These are phyloP conservation scores for Hydropotes inermis DNA, from an alignment of 2,113 vertebrate species.

Conservation along the genomic window DNA sequence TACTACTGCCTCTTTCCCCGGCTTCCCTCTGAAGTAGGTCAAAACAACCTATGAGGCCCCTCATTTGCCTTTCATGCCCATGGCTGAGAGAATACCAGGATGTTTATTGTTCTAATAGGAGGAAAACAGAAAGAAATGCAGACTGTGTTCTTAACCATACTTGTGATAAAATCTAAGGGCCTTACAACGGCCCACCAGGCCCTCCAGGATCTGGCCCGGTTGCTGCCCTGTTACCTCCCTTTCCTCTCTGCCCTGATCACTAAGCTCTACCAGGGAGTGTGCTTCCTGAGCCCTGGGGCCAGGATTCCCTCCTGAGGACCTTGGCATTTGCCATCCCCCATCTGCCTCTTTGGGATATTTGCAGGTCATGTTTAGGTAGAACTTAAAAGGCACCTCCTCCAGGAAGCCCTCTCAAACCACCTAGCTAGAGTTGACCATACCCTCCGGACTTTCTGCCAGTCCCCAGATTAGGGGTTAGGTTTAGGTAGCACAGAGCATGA, in stretches of 20 bases:
- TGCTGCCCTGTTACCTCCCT: neutral
- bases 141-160: neutral
- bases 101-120: neutral
- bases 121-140: neutral
- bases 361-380: neutral
- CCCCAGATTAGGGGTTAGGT: neutral
- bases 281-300: neutral
- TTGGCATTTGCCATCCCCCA: accelerated
- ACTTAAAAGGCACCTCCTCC: neutral
- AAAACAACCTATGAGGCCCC: too few species aligned
- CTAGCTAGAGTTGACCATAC: neutral
- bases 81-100: slow-evolving; percentile 19
- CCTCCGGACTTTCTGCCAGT: neutral
- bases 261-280: neutral
- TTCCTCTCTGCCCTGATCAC: neutral
- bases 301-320: neutral
- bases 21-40: neutral
- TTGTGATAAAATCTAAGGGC: neutral
- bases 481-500: accelerated
- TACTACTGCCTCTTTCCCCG: neutral
- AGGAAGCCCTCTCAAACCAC: neutral
- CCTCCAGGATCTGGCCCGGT: accelerated
- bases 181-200: neutral
- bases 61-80: neutral
- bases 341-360: neutral